phyloP scores from a whole-genome alignment of 1,140 invertebrate genomes.

The Bombyx mori region ASM3026992v2 NC_085125.1:9523001-9523500 shows the following conservation, averaged over 20 bases:
- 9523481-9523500: no score
- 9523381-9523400: no score
- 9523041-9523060: conserved; percentile 46
- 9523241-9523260: neutral
- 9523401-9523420: no score
- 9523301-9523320: no score
- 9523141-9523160: neutral
- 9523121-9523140: neutral
- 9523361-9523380: no score
- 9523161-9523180: neutral
- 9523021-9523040: conserved; percentile 44
- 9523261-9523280: neutral
- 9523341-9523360: no score
- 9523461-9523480: no score
- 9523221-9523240: neutral
- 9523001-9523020: conserved; percentile 56
- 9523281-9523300: no score
- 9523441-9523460: no score
- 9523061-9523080: conserved; percentile 34
- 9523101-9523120: neutral
- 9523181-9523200: no score
- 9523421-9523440: no score
- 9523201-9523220: neutral
- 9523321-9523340: no score
- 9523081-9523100: neutral